Conservation (phyloP, 2,113 vertebrate species). For the Ranitomeya imitator region DNA sequence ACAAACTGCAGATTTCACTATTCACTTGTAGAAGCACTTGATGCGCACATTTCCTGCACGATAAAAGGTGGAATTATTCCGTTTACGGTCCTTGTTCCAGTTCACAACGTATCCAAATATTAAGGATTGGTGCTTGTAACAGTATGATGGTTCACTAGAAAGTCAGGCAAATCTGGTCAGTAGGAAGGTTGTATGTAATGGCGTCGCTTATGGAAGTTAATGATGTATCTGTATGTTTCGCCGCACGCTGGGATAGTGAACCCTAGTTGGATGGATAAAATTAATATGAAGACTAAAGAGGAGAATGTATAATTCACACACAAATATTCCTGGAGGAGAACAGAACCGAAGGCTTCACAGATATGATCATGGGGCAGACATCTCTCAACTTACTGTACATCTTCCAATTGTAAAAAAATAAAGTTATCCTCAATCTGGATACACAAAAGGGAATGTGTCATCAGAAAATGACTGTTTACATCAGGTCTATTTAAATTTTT, state of each 20-base stretch:
- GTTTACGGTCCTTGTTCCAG: not conserved
- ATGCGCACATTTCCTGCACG: constrained; percentile 50
- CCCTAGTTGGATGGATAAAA: no score
- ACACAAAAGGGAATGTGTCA: no score
- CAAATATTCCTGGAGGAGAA: no score
- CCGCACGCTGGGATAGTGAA: not conserved
- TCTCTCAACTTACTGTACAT: no score
- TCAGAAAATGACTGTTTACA: no score
- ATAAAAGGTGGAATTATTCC: not conserved
- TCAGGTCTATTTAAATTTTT: no score
- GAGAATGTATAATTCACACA: no score
- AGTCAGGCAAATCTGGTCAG: not conserved
- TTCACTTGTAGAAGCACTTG: constrained; percentile 60
- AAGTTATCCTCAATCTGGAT: no score
- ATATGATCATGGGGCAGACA: no score
- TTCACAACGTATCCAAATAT: not conserved
- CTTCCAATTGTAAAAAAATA: no score
- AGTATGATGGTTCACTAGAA: not conserved
- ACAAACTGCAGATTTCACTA: constrained; percentile 57
- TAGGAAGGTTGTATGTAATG: not conserved
- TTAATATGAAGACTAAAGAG: no score
- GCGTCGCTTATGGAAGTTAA: not conserved
- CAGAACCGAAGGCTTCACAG: no score
- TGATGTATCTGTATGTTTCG: not conserved
- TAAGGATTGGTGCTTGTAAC: not conserved